These are phyloP conservation scores for Acrossocheilus wenchowensis DNA, from an alignment of 2,797 vertebrate genomes.

Conservation along the genomic window DNA sequence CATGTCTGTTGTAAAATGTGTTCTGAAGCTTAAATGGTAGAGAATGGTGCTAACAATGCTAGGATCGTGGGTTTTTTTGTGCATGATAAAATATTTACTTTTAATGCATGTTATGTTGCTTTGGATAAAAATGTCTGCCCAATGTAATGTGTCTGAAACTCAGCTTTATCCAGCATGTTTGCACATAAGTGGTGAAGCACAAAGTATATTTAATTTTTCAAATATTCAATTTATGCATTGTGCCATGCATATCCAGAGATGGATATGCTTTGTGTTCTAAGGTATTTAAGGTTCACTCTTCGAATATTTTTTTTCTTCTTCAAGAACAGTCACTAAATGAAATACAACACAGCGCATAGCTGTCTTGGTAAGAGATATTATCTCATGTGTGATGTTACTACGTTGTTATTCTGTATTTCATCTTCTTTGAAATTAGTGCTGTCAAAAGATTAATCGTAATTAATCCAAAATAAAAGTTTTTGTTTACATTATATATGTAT, in stretches of 20 bases:
- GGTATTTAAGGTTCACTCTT: neutral
- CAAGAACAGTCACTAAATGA: neutral
- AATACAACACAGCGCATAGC: neutral
- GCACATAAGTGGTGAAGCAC: neutral
- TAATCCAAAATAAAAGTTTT: too few relatives aligned
- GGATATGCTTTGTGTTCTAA: neutral
- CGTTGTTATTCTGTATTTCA: neutral
- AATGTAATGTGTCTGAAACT: neutral
- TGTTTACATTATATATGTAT: too few relatives aligned
- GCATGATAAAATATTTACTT: neutral
- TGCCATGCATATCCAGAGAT: neutral
- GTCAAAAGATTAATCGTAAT: too few relatives aligned
- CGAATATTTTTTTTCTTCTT: neutral
- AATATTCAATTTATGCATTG: neutral
- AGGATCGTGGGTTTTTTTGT: neutral
- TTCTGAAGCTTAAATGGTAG: neutral
- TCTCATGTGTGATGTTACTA: neutral
- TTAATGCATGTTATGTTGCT: neutral
- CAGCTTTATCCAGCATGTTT: neutral
- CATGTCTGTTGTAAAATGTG: neutral
- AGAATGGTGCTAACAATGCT: neutral
- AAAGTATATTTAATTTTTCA: neutral
- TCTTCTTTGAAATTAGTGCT: neutral
- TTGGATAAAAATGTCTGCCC: too few relatives aligned
- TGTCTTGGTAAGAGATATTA: neutral